Evolutionary conservation across 1,140 invertebrate genomes (phyloP).

Genomic region (Drusus annulatus): DNA sequence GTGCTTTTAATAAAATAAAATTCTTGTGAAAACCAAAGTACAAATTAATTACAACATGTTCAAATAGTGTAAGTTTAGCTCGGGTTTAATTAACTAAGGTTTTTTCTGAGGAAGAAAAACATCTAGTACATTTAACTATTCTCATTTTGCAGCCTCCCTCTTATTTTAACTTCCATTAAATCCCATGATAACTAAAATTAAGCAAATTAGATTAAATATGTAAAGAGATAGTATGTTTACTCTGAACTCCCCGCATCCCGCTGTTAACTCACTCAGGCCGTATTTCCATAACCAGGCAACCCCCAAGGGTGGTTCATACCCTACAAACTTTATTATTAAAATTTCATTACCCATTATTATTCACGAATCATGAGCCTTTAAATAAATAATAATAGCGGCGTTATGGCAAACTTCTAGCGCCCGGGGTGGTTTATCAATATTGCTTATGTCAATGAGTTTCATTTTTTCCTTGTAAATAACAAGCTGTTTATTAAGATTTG

Average conservation of each 20-base stretch:
- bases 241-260: not conserved
- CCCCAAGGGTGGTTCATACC: conserved; percentile 31
- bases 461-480: too few relatives aligned
- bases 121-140: not conserved
- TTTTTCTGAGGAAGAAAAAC: too few relatives aligned
- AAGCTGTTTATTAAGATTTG: too few relatives aligned
- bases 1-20: too few relatives aligned
- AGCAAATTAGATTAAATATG: conserved; percentile 35
- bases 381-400: conserved; percentile 47
- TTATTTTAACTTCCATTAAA: not conserved
- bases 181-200: conserved; percentile 30
- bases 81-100: too few relatives aligned
- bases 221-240: conserved; percentile 23
- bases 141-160: not conserved
- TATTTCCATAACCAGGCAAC: conserved; percentile 3
- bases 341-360: conserved; percentile 57
- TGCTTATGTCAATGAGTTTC: too few relatives aligned
- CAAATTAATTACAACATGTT: too few relatives aligned
- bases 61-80: too few relatives aligned
- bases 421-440: not conserved
- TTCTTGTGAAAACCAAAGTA: too few relatives aligned
- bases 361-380: conserved; percentile 49
- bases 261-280: not conserved
- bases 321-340: conserved; percentile 56
- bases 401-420: not conserved